Evolutionary conservation across 2,113 vertebrate species (phyloP), one percentile per base, ranked within the genome.

Genomic region (Dolichotis patagonum): DNA sequence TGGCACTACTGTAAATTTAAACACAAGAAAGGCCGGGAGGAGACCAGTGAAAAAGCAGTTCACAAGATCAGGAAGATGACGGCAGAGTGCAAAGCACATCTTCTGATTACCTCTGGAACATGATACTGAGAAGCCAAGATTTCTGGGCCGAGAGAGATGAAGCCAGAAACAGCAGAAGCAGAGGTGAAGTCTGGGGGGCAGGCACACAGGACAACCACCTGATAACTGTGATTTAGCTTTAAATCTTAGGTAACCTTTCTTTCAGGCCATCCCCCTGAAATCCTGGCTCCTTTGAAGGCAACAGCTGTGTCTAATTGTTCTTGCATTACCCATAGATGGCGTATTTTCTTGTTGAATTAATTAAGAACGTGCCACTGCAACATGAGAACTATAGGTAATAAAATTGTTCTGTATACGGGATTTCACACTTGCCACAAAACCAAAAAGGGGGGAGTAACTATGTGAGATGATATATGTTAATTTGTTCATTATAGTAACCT

Each of bases 111-210:
- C 69, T 71, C 49, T 69, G 46, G 58, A 43, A 58, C 13, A 46
- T 28, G 78, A 11, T 1, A 26, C 56, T 7, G 14, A 52, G 38
- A 86, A 73, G 67, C 24, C 30, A 30, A 69, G n/a, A 16, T n/a
- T 63, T 73, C 9, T 56, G 6, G 73, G 46, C 6, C 32, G 11
- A 4, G 0, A 49, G n/a, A 9, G 30, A 20, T 54, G 20, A 43
- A 60, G n/a, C 63, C 20, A 35, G 43, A 2, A 38, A 11, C 3
- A 54, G 1, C n/a, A 1, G 43, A 20, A 20, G 35, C 11, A 22
- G 73, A 54, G 6, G 10, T 7, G 7, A 41, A 7, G 1, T 0
- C 0, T 71, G 69, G 1, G 54, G 20, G 3, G 19, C 32, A 92
- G 88, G 7, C 43, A 11, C 11, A 2, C 30, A 24, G 6, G 78